Base-by-base conservation (phyloP, 1,140 invertebrate species). In the Dendrolimus kikuchii region DNA sequence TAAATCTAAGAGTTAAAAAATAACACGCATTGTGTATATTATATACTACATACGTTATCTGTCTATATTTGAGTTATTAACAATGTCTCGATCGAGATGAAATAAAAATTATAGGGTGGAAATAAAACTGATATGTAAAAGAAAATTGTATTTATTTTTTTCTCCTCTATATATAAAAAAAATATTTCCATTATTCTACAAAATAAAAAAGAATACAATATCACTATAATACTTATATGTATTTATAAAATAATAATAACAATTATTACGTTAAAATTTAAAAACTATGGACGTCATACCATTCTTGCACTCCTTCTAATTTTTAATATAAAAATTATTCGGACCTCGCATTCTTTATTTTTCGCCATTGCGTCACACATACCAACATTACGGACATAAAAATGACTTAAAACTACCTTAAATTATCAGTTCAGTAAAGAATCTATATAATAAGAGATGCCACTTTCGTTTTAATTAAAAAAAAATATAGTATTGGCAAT, bases 261-360 rank as follows among this genome's bases (percentile, higher is more conserved):
- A 23, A 23, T 23, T 23, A 23, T 44, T 59, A 69, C 49, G 55
- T 72, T 68, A 70, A 71, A 66, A 71, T 74, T 44, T 37, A 45
- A 51, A 37, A 45, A 51, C 39, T 42, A 76, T 84, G 77, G 78
- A 84, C 81, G 81, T 69, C 57, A 71, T 71, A 77, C 62, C 78
- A 81, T 68, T 77, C 78, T 84, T 71, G 62, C 73, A 43, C 51
- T 75, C 78, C 78, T 74, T 56, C 47, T 77, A 85, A 85, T 82
- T 80, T 85, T 85, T 85, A 85, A 85, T 85, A 85, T 85, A 85
- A 85, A 85, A 85, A 85, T 85, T 83, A 77, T 74, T 74, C 57
- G 76, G 79, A 74, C 68, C 67, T 64, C 49, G 56, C 75, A 81
- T 52, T 53, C 64, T 23, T 23, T 23, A 62, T 59, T 52, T 61